Evolutionary conservation across 2,797 vertebrate species (phyloP).

Genomic region (Rhynchotus rufescens): DNA sequence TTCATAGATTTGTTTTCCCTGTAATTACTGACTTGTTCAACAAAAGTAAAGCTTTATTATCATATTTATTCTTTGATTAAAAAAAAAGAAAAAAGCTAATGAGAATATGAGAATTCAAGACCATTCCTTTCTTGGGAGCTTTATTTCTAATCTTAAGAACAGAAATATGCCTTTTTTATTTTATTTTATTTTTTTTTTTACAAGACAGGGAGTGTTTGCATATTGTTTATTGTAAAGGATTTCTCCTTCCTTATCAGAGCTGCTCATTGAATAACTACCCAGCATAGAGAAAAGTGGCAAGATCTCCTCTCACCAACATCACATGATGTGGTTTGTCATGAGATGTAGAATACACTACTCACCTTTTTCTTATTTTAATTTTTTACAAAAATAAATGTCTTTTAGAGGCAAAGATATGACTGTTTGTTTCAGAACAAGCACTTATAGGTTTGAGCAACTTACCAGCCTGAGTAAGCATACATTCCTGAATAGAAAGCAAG

Average conservation of each 20-base stretch:
- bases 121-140: not conserved
- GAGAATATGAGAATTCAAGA: not conserved
- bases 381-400: not conserved
- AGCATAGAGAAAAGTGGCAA: not conserved
- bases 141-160: not conserved
- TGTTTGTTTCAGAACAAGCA: not conserved
- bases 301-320: not conserved
- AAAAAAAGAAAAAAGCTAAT: not conserved
- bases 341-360: not conserved
- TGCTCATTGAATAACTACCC: not conserved
- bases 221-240: not conserved
- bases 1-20: not conserved
- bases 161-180: not conserved
- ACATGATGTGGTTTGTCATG: not conserved
- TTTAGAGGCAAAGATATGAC: not conserved
- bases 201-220: not conserved
- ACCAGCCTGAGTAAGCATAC: slow-evolving; percentile 98
- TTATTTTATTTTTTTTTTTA: not conserved
- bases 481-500: slow-evolving; percentile 98
- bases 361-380: not conserved
- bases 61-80: not conserved
- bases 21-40: not conserved
- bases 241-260: not conserved
- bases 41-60: not conserved
- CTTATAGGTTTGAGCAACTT: slow-evolving; percentile 58